Evolutionary conservation across 2,797 vertebrate species (phyloP), one percentile per base, ranked within the genome.

Genomic region (Periophthalmus magnuspinnatus): DNA sequence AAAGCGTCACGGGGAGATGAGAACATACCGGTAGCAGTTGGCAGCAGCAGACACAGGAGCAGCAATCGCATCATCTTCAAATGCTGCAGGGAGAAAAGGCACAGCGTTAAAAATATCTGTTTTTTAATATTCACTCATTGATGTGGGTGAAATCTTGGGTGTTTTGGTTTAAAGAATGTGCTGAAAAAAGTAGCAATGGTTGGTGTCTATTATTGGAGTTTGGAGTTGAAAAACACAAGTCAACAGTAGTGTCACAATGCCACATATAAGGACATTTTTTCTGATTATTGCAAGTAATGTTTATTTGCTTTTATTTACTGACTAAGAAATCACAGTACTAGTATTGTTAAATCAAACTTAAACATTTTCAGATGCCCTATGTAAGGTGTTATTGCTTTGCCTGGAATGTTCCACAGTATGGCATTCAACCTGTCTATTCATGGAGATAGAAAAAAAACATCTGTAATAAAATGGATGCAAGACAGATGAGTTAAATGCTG

Each of bases 61-160:
- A 93, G 81, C 83, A 92, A 91, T 89, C 90, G 91, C 86, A 93
- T 91, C 94, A 94, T 94, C 89, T 90, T 94, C 85, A 85, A 90
- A 86, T 86, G 84, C 93, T 94, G 86, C 67, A 3, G 71, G 75
- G 73, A 63, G 60, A 52, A 65, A 67, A 69, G 71, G 74, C 72
- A 76, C 41, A 16, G 71, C 81, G 84, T 86, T 90, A 90, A 79
- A 89, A 90, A 88, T 86, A 91, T 68, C 80, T 71, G 64, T 75
- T 75, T 63, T 81, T 87, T 84, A 85, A 88, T 85, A 88, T 89
- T 87, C 86, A 84, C 64, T 47, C 71, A 78, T 10, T 84, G 86
- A 85, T 81, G 78, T 81, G 67, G 41, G 69, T 67, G 68, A 76
- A 83, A 86, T 81, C 76, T 70, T 57, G 59, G 71, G 69, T 74